Conservation (phyloP, 92 coral and sea anemone species). For the Desmophyllum pertusum region DNA sequence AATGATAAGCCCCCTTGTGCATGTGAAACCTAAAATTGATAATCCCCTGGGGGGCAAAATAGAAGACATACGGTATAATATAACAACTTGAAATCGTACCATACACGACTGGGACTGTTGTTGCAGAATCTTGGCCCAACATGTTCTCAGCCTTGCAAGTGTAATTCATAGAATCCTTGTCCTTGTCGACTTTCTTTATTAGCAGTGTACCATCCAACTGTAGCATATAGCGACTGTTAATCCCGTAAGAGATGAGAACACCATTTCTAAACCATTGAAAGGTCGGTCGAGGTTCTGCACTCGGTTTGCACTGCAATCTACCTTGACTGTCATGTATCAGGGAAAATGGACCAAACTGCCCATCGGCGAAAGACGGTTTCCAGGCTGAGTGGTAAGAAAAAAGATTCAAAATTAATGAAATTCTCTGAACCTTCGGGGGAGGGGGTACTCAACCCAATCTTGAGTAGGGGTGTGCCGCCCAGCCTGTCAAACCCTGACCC, state of each 20-base stretch:
- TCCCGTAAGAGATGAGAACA: neutral
- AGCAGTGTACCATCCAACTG: conserved; percentile 16
- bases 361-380: conserved; percentile 23
- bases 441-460: no score
- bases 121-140: conserved; percentile 17
- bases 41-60: no score
- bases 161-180: conserved; percentile 22
- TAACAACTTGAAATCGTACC: conserved; percentile 14
- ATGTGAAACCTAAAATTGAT: no score
- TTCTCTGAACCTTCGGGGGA: no score
- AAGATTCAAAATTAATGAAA: neutral
- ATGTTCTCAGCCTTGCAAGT: conserved; percentile 33
- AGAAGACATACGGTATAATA: no score
- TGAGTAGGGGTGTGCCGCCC: no score
- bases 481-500: no score
- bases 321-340: conserved; percentile 20
- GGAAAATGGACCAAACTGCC: conserved; percentile 23
- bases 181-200: conserved; percentile 27
- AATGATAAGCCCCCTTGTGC: no score
- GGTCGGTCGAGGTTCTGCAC: conserved; percentile 28
- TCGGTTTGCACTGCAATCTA: conserved; percentile 26
- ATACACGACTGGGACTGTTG: neutral
- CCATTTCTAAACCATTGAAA: conserved; percentile 33
- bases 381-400: conserved; percentile 7
- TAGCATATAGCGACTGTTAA: conserved; percentile 7